Base-by-base conservation (phyloP, 2,797 vertebrate genomes). In the Manis crassicaudata region DNA sequence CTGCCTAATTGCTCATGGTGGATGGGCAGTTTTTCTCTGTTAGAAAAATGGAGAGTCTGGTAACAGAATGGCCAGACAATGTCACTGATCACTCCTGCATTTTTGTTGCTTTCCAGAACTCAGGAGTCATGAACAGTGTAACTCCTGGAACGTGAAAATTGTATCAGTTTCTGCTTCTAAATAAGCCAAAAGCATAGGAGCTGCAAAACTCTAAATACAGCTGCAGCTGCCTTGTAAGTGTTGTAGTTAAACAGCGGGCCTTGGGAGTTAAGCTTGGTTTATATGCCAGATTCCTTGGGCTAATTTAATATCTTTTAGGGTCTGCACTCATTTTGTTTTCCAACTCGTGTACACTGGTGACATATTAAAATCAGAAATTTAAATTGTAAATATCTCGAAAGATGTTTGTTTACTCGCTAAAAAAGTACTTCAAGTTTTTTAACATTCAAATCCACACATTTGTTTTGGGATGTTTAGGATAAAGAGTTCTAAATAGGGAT, bases 101-200 rank as follows among this genome's bases (percentile, higher is more conserved):
- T 90, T n/a, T 46, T 72, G n/a, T 50, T 75, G 27, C 85, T 92
- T 96, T 95, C n/a, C 70, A 84, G 77, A 90, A 94, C 83, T 95
- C 85, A 92, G 81, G n/a, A 92, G 50, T 81, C 96, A 97, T 77
- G 75, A 86, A 80, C 35, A 90, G 37, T 68, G 92, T 92, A 96
- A 97, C 83, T 95, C 88, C 46, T 72, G 72, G 52, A 90, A 88
- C 80, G 87, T 94, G 92, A 94, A 97, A 95, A 95, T 96, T 80
- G 90, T 40, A 88, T 93, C 93, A 95, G 73, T 77, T 92, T 94
- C 35, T 56, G 40, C 13, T 93, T 93, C 76, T 87, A 93, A 96
- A 81, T 94, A 80, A 96, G 20, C 75, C 68, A 73, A 88, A 88
- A 83, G 75, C 54, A 35, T 67, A 50, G 75, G 60, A 94, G 86